These are phyloP conservation scores for Nysson spinosus DNA, from an alignment of 2,888 invertebrate genomes.

Conservation along the genomic window DNA sequence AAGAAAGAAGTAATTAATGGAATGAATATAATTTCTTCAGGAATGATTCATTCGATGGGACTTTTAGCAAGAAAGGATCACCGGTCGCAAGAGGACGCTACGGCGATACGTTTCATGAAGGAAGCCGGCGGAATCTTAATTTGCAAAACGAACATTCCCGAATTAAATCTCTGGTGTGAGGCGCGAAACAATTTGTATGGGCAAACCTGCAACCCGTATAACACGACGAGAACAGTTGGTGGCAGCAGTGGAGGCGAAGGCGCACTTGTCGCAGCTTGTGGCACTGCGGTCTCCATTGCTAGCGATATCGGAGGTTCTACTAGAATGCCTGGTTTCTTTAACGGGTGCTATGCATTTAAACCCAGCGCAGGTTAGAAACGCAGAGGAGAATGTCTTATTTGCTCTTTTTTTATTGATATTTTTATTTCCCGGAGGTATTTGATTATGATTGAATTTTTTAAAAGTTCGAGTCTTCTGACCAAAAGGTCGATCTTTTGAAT, in stretches of 20 bases:
- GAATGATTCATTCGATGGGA: constrained; percentile 84
- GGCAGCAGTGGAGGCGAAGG: constrained; percentile 96
- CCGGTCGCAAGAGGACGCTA: constrained; percentile 87
- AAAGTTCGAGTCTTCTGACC: too few relatives aligned
- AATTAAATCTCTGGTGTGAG: constrained; percentile 95
- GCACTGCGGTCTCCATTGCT: constrained; percentile 90
- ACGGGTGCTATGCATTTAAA: constrained; percentile 93
- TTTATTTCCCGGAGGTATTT: constrained; percentile 4
- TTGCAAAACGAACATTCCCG: constrained; percentile 95
- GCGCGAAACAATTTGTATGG: constrained; percentile 93
- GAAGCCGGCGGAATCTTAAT: constrained; percentile 91
- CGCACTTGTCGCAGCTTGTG: constrained; percentile 86
- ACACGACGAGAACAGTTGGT: constrained; percentile 89
- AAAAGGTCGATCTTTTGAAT: too few relatives aligned
- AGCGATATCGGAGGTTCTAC: constrained; percentile 98
- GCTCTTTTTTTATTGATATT: constrained; percentile 68
- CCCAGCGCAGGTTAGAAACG: constrained; percentile 81
- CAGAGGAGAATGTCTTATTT: too few relatives aligned
- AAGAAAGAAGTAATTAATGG: too few relatives aligned
- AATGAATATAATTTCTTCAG: too few relatives aligned
- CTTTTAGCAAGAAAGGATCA: constrained; percentile 81
- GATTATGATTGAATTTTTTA: constrained; percentile 11
- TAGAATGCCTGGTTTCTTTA: constrained; percentile 93
- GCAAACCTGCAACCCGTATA: constrained; percentile 94
- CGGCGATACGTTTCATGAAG: constrained; percentile 85